Evolutionary conservation across 1,140 invertebrate genomes (phyloP).

Genomic region (Periplaneta americana): DNA sequence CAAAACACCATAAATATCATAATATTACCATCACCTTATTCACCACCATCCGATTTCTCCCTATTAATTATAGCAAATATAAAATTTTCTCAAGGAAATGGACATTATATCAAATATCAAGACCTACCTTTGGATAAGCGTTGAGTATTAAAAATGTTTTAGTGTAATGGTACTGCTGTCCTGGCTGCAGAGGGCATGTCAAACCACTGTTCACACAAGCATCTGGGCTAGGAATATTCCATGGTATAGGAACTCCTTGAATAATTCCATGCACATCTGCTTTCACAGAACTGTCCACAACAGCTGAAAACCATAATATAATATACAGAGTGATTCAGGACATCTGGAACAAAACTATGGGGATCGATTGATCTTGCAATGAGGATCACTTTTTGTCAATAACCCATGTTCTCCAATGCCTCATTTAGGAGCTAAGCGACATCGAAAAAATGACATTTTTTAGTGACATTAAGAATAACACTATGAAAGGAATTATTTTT

Average conservation of each 20-base stretch:
- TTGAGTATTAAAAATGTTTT: slow-evolving; percentile 51
- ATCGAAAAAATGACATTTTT: too few species aligned
- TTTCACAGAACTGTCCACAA: slow-evolving; percentile 38
- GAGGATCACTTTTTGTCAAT: background rate
- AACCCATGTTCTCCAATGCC: too few species aligned
- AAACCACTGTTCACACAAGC: slow-evolving; percentile 57
- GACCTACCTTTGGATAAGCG: slow-evolving; percentile 56
- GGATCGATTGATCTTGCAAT: too few species aligned
- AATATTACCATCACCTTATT: too few species aligned
- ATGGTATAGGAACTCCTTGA: slow-evolving; percentile 60
- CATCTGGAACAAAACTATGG: too few species aligned
- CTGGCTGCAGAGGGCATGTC: slow-evolving; percentile 56
- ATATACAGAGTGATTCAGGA: too few species aligned
- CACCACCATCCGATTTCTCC: too few species aligned
- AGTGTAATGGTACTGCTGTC: slow-evolving; percentile 49
- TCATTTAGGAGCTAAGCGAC: too few species aligned
- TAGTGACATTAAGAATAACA: slow-evolving; percentile 3
- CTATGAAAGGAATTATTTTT: slow-evolving; percentile 7
- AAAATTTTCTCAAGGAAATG: too few species aligned
- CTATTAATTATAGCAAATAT: too few species aligned
- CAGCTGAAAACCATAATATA: slow-evolving; percentile 37
- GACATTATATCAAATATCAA: too few species aligned
- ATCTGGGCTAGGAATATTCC: slow-evolving; percentile 58
- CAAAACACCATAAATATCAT: too few species aligned
- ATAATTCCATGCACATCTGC: slow-evolving; percentile 65